Evolutionary conservation across 2,797 vertebrate genomes (phyloP), one percentile per base, ranked within the genome.

Genomic region (Trachurus trachurus): DNA sequence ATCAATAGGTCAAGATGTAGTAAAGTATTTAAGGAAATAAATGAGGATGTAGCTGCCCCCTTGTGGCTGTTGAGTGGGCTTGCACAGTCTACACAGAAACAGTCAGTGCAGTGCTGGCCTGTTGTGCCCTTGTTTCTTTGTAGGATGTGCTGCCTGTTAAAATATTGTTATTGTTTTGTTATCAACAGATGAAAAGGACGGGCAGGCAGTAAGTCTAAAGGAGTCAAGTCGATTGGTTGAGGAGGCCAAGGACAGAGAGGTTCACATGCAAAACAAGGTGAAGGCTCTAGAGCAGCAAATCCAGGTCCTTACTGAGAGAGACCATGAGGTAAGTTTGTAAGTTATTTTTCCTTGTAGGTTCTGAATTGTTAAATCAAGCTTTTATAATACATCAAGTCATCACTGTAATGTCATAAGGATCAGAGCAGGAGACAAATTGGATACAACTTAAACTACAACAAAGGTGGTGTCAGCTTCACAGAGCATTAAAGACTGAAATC

Each of bases 121-220:
- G 34, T 5, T 61, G n/a, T 53, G 6, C n/a, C 10, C 19, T 47
- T 72, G 37, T 29, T 52, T 44, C 67, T 68, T 71, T 66, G 5
- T 11, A 69, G 19, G 10, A 66, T 64, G 4, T 68, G 54, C 63
- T 76, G 2, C 19, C 61, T 1, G 1, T 49, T 8, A 4, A 2
- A 53, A 64, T 11, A 54, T 67, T 13, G 34, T 13, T 22, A 44
- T 45, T 16, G 6, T 22, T 87, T 67, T 76, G 2, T 73, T 22
- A 85, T 74, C 26, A 42, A 73, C 42, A 99, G 98, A 97, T 94
- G 98, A 98, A 91, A 99, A 97, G 81, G 96, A 97, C 39, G 97
- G 97, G 22, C 92, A 98, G 65, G 84, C 89, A 19, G 89, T 97
- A 31, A 98, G 96, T 83, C 94, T 98, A 54, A 96, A 82, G 77